These are phyloP conservation scores for Muraenolepis orangiensis DNA, from an alignment of 2,797 vertebrate genomes.

Conservation along the genomic window DNA sequence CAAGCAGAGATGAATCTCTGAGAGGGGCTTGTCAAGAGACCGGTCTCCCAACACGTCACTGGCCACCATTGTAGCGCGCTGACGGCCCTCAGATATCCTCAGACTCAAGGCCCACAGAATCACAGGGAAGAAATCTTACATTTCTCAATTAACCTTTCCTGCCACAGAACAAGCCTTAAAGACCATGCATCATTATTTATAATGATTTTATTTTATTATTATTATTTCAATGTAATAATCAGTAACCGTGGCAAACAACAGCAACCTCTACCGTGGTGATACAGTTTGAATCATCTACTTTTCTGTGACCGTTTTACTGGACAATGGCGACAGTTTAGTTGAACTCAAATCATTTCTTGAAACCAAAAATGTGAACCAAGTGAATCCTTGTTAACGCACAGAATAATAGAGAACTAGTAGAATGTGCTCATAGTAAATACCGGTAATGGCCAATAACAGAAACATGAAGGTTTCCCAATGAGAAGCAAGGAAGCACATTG, in stretches of 20 bases:
- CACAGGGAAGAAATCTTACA: not conserved
- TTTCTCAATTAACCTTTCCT: not conserved
- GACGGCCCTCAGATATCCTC: not conserved
- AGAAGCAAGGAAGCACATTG: too few species aligned
- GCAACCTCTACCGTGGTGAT: not conserved
- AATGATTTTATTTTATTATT: not conserved
- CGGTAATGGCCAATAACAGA: too few species aligned
- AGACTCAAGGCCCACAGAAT: not conserved
- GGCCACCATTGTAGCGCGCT: not conserved
- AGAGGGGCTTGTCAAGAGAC: not conserved
- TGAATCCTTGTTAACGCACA: too few species aligned
- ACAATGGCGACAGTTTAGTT: not conserved
- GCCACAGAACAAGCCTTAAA: too few species aligned
- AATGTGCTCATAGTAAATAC: too few species aligned
- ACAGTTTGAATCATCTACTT: not conserved
- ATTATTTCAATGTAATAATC: not conserved
- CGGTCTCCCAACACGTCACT: not conserved
- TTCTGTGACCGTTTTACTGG: not conserved
- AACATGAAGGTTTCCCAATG: too few species aligned
- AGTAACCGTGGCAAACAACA: not conserved
- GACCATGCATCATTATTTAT: not conserved
- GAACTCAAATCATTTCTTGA: not conserved
- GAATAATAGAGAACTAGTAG: too few species aligned
- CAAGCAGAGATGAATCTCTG: not conserved
- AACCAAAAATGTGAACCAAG: not conserved